phyloP scores from a whole-genome alignment of 2,888 invertebrate genomes.

The Habrosyne pyritoides region DNA sequence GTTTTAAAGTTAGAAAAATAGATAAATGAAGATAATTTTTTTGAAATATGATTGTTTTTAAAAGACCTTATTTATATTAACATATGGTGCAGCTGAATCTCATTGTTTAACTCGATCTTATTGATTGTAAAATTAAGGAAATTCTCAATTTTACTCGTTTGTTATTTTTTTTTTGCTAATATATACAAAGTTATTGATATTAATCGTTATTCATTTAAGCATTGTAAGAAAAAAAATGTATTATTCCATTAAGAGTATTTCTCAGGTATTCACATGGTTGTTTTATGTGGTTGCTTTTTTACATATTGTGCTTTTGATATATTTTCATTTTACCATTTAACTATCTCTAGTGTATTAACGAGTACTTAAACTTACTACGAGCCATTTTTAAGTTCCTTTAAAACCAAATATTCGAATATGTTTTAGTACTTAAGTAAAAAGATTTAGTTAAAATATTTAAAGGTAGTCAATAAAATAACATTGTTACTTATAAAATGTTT shows the following conservation, averaged over 20 bases:
- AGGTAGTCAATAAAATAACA: constrained; percentile 12
- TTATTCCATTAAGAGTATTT: constrained; percentile 3
- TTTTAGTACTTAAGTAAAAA: constrained; percentile 28
- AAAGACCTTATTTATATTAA: no score
- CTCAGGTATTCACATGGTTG: constrained; percentile 7
- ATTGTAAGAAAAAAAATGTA: no score
- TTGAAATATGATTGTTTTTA: no score
- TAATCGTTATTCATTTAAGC: neutral
- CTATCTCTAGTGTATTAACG: neutral
- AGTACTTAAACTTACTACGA: neutral
- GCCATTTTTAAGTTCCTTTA: constrained; percentile 13
- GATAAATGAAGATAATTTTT: neutral
- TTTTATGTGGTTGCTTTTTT: neutral
- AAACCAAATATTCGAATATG: constrained; percentile 36
- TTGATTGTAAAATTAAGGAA: no score
- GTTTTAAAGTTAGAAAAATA: constrained; percentile 75
- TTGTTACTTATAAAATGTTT: constrained; percentile 50
- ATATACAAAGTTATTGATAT: neutral
- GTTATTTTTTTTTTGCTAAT: neutral
- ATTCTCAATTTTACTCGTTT: neutral
- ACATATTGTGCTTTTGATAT: neutral
- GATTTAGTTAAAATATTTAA: constrained; percentile 18
- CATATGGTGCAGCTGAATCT: constrained; percentile 1
- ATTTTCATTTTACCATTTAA: neutral
- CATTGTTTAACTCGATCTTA: constrained; percentile 8